A percentile compares a stretch with the other conserved stretches of the same genome.
These are phyloP conservation scores for Lagothrix lagotricha DNA, from an alignment of 2,797 vertebrate genomes.

Conservation along the genomic window DNA sequence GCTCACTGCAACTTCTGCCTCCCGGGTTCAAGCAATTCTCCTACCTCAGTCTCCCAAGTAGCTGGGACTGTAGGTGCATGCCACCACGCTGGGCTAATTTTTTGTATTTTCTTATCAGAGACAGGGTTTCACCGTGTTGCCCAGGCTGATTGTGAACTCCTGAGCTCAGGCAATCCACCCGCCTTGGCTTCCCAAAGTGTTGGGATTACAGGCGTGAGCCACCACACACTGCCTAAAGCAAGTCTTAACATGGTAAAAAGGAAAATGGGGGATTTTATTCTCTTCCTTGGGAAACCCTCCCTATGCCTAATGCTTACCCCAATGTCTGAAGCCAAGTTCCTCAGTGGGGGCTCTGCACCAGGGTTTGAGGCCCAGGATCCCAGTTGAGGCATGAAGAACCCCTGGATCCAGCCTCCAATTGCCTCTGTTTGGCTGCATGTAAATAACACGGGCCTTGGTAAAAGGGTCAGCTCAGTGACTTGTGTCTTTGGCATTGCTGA, in stretches of 20 bases:
- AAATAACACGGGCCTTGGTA: background rate
- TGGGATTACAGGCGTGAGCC: too few relatives aligned
- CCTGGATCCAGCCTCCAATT: background rate
- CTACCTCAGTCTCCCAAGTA: too few relatives aligned
- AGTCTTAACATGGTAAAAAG: background rate
- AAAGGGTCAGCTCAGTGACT: background rate
- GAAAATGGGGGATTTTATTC: background rate
- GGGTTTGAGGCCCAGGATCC: background rate
- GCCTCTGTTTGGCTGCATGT: background rate
- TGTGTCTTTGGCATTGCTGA: background rate
- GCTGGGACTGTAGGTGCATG: too few relatives aligned
- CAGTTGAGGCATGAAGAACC: background rate
- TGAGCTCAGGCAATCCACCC: too few relatives aligned
- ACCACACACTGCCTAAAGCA: background rate
- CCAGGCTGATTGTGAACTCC: too few relatives aligned
- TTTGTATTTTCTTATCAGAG: too few relatives aligned
- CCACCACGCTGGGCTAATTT: too few relatives aligned
- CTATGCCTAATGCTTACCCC: background rate
- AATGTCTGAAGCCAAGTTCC: background rate
- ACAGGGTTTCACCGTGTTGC: too few relatives aligned
- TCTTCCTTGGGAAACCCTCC: background rate
- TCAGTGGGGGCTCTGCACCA: background rate
- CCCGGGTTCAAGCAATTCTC: too few relatives aligned
- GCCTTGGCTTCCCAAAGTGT: too few relatives aligned
- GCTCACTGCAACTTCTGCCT: too few relatives aligned